These are phyloP conservation scores for Macroglossus sobrinus DNA, from an alignment of 2,113 vertebrate species.

Conservation along the genomic window DNA sequence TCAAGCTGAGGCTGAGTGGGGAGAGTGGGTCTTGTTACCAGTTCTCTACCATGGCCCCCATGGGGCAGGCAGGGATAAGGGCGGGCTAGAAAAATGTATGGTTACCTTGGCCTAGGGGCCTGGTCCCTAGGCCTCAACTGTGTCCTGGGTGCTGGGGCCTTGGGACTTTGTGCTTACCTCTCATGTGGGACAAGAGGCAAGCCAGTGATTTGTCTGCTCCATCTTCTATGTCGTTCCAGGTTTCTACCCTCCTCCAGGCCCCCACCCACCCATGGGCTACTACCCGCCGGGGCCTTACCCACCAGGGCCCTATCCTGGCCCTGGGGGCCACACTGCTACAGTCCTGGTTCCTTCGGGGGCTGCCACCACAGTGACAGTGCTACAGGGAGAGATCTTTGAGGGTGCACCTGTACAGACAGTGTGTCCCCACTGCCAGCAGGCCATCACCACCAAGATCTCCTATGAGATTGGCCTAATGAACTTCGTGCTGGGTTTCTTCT, in stretches of 20 bases:
- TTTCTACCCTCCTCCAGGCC: slow-evolving; percentile 82
- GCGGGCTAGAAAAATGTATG: not conserved
- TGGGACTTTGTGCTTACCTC: not conserved
- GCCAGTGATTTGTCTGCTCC: not conserved
- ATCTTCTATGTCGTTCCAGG: slow-evolving; percentile 68
- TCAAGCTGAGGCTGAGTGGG: not conserved
- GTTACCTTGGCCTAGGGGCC: not conserved
- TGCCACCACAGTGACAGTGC: slow-evolving; percentile 93
- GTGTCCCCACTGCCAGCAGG: slow-evolving; percentile 98
- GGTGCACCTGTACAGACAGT: slow-evolving; percentile 93
- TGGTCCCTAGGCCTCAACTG: not conserved
- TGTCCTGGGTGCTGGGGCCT: not conserved
- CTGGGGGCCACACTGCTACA: slow-evolving; percentile 89
- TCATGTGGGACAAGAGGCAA: not conserved
- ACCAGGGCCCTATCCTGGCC: slow-evolving; percentile 86
- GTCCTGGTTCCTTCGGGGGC: slow-evolving; percentile 91
- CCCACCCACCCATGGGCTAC: slow-evolving; percentile 83
- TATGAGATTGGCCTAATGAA: slow-evolving; percentile 97
- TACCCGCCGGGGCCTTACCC: slow-evolving; percentile 84
- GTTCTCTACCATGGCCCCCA: not conserved
- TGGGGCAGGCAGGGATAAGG: not conserved
- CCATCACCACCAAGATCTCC: slow-evolving; percentile 95
- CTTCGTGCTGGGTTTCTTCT: slow-evolving; percentile 96
- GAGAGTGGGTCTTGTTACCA: not conserved
- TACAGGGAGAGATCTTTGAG: slow-evolving; percentile 98